These are phyloP conservation scores for Troides oblongomaculatus DNA, from an alignment of 2,888 invertebrate species.

Conservation along the genomic window DNA sequence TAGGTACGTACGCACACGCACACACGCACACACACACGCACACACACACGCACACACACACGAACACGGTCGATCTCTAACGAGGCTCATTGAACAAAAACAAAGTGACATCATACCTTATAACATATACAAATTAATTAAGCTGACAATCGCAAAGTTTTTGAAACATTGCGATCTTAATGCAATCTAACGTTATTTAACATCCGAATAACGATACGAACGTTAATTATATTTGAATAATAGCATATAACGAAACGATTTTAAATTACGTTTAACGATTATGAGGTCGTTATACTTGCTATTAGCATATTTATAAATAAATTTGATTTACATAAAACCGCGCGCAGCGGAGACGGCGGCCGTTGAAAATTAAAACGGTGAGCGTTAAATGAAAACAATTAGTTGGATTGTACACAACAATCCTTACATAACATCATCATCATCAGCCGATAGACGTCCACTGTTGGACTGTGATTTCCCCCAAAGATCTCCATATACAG, in stretches of 20 bases:
- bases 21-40: neutral
- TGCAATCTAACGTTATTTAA: conserved; percentile 5
- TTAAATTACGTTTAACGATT: conserved; percentile 16
- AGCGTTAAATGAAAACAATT: no score
- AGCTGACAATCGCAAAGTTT: conserved; percentile 13
- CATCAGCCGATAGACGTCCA: no score
- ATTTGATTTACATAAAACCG: neutral
- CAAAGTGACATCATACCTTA: conserved; percentile 19
- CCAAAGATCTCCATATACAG: no score
- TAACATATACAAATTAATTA: conserved; percentile 19
- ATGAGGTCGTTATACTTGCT: conserved; percentile 5
- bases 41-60: neutral
- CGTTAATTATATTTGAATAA: conserved; percentile 1
- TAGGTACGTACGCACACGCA: no score
- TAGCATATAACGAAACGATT: conserved; percentile 4
- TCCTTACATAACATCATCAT: no score
- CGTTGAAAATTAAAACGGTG: neutral
- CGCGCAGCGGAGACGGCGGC: neutral
- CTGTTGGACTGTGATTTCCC: no score
- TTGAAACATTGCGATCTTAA: conserved; percentile 13
- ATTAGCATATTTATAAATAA: conserved; percentile 10
- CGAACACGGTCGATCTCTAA: neutral
- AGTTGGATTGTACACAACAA: no score
- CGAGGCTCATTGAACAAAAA: neutral
- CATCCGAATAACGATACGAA: neutral